Conservation (phyloP, 2,888 invertebrate genomes). For the Aleiodes alternator region DNA sequence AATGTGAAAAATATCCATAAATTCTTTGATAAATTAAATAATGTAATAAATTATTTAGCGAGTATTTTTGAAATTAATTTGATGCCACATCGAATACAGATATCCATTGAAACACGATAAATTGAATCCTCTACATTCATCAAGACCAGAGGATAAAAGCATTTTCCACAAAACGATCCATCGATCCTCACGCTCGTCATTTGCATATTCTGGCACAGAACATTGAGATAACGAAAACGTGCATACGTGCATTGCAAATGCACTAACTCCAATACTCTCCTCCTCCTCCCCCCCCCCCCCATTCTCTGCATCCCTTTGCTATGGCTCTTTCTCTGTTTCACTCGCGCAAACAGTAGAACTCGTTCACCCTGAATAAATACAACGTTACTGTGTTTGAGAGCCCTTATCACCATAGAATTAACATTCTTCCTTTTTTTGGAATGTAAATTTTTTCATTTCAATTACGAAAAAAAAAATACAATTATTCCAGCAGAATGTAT, state of each 20-base stretch:
- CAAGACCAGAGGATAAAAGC: not conserved
- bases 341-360: conserved; percentile 13
- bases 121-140: conserved; percentile 4
- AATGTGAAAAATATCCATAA: too few relatives aligned
- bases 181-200: conserved; percentile 31
- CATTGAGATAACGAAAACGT: conserved; percentile 32
- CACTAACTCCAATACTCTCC: not conserved
- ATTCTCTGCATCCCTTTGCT: not conserved
- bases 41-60: too few relatives aligned
- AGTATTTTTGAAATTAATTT: conserved; percentile 3
- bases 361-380: conserved; percentile 25
- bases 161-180: conserved; percentile 31
- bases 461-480: not conserved
- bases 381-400: conserved; percentile 17
- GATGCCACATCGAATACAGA: not conserved
- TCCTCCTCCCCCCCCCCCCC: not conserved
- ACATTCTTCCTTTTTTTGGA: not conserved
- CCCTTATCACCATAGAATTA: conserved; percentile 18
- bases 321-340: not conserved
- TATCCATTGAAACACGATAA: conserved; percentile 18
- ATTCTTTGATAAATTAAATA: too few relatives aligned
- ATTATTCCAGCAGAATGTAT: not conserved
- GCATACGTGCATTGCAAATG: conserved; percentile 15
- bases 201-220: conserved; percentile 25
- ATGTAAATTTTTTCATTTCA: not conserved